phyloP scores from a whole-genome alignment of 2,888 invertebrate genomes.

The Oxycera nigricornis region DNA sequence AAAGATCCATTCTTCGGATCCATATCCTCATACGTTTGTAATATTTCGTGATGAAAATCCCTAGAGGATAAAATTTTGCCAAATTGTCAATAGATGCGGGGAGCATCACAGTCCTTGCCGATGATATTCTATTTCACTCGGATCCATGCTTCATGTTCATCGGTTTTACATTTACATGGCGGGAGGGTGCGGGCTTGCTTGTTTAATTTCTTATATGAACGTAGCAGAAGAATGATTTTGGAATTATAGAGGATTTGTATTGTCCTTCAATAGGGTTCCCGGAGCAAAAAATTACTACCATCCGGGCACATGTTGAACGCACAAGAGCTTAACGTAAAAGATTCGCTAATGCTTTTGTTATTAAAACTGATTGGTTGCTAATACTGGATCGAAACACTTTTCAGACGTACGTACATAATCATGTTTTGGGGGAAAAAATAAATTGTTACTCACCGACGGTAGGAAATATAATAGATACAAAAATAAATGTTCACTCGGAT shows the following conservation, averaged over 20 bases:
- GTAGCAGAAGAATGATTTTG: neutral
- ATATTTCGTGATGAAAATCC: slow-evolving; percentile 34
- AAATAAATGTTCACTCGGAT: too few relatives aligned
- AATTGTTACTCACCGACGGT: neutral
- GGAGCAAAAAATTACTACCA: slow-evolving; percentile 28
- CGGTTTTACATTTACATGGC: neutral
- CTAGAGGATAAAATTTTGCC: slow-evolving; percentile 33
- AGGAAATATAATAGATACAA: neutral
- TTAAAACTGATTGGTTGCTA: slow-evolving; percentile 40
- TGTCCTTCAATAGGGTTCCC: slow-evolving; percentile 24
- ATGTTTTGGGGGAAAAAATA: neutral
- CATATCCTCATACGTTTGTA: slow-evolving; percentile 15
- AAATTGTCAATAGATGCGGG: slow-evolving; percentile 33
- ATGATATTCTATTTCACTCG: neutral
- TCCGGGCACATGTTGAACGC: neutral
- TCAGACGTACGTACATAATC: slow-evolving; percentile 5
- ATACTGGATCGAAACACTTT: slow-evolving; percentile 16
- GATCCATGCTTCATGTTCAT: neutral
- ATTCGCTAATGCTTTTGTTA: slow-evolving; percentile 37
- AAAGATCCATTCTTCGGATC: slow-evolving; percentile 30
- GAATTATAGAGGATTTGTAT: slow-evolving; percentile 30
- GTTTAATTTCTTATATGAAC: slow-evolving; percentile 37
- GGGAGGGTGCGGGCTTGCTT: neutral
- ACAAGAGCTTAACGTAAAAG: slow-evolving; percentile 19
- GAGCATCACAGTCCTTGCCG: neutral